Conservation (phyloP, 1,140 invertebrate genomes). For the Colletes latitarsis region DNA sequence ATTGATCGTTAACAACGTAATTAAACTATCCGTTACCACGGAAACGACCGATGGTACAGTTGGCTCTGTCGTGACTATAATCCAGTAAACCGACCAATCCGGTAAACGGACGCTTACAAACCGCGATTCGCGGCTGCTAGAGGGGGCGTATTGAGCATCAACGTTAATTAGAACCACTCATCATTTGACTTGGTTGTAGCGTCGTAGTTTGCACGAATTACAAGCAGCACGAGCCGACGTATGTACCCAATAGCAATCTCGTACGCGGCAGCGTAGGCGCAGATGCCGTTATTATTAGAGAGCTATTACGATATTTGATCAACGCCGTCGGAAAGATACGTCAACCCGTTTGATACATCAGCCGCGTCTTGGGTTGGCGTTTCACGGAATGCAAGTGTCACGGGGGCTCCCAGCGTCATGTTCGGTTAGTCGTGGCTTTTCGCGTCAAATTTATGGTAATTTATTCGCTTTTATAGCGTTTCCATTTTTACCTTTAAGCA, state of each 20-base stretch:
- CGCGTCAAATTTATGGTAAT: conserved; percentile 25
- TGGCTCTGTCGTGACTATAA: conserved; percentile 32
- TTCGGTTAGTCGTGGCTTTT: conserved; percentile 17
- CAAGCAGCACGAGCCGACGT: conserved; percentile 18
- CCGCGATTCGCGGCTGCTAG: conserved; percentile 41
- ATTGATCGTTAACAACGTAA: conserved; percentile 69
- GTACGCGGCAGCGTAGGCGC: neutral
- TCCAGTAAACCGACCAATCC: conserved; percentile 28
- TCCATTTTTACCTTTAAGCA: neutral
- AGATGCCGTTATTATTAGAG: conserved; percentile 45
- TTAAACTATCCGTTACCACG: conserved; percentile 69
- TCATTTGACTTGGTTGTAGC: conserved; percentile 63
- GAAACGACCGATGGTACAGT: conserved; percentile 38
- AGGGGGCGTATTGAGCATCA: conserved; percentile 57
- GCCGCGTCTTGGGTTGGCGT: neutral
- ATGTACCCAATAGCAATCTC: conserved; percentile 33
- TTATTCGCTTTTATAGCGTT: conserved; percentile 36
- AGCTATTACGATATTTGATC: conserved; percentile 35
- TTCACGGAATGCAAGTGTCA: neutral
- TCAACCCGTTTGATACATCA: conserved; percentile 34
- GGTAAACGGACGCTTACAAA: conserved; percentile 32
- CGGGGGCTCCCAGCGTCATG: neutral
- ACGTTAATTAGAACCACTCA: conserved; percentile 73
- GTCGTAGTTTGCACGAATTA: conserved; percentile 63
- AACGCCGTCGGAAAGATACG: conserved; percentile 29